Percentiles rank a stretch among this genome's conserved stretches.
These are phyloP conservation scores for Magallana angulata DNA, from an alignment of 1,140 invertebrate genomes.

Conservation along the genomic window DNA sequence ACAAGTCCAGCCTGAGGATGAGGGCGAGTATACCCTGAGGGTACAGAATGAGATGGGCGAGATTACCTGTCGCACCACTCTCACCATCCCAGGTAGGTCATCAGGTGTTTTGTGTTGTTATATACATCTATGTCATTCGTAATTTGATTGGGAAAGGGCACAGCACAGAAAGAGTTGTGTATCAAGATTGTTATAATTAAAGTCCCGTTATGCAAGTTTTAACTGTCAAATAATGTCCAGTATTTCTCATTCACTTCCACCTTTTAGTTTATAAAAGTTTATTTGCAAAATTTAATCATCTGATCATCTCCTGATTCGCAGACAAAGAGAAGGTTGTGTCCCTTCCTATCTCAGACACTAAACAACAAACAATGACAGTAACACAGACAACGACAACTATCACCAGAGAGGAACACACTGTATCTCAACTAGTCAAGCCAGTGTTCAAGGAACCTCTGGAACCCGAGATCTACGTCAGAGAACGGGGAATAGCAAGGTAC, in stretches of 20 bases:
- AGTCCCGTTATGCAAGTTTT: no score
- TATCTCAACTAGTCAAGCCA: slow-evolving; percentile 69
- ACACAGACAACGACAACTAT: slow-evolving; percentile 73
- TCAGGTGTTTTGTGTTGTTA: not conserved
- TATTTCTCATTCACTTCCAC: no score
- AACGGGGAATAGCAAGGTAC: slow-evolving; percentile 76
- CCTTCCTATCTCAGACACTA: slow-evolving; percentile 54
- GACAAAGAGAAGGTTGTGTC: slow-evolving; percentile 72
- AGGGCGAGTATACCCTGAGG: slow-evolving; percentile 76
- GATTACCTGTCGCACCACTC: slow-evolving; percentile 77
- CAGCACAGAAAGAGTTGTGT: no score
- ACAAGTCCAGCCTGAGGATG: slow-evolving; percentile 73
- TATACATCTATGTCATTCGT: not conserved
- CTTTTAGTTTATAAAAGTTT: no score
- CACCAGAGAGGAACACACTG: slow-evolving; percentile 67
- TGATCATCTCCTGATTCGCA: slow-evolving; percentile 24
- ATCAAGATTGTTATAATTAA: no score
- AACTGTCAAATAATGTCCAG: no score
- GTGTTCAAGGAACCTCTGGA: slow-evolving; percentile 71
- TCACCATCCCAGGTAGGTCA: slow-evolving; percentile 73
- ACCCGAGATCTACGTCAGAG: slow-evolving; percentile 76
- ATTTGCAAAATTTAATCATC: no score
- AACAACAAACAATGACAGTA: slow-evolving; percentile 67
- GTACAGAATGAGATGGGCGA: slow-evolving; percentile 78
- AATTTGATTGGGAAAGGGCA: no score